These are phyloP conservation scores for Ormyrus nitidulus DNA, from an alignment of 2,888 invertebrate genomes.

Conservation along the genomic window DNA sequence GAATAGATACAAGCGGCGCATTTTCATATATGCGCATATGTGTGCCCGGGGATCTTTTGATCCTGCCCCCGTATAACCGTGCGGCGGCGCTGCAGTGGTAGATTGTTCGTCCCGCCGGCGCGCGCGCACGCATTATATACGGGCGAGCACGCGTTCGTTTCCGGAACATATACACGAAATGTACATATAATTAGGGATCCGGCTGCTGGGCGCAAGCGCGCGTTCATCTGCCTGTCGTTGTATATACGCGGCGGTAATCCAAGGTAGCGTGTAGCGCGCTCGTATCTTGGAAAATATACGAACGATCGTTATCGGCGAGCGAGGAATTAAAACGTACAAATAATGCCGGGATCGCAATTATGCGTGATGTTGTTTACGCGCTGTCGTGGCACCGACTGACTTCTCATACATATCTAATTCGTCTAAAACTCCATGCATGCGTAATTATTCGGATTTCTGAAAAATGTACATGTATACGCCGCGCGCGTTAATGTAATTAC, in stretches of 20 bases:
- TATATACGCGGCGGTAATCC: slow-evolving; percentile 13
- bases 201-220: not conserved
- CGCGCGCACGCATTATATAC: not conserved
- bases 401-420: slow-evolving; percentile 48
- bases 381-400: slow-evolving; percentile 35
- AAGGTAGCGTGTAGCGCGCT: not conserved
- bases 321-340: slow-evolving; percentile 53
- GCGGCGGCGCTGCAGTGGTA: not conserved
- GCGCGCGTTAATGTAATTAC: too few relatives aligned
- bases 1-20: slow-evolving; percentile 62
- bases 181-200: slow-evolving; percentile 6
- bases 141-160: slow-evolving; percentile 23
- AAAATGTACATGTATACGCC: too few relatives aligned
- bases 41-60: not conserved
- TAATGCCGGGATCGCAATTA: slow-evolving; percentile 40
- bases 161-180: slow-evolving; percentile 19
- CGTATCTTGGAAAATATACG: slow-evolving; percentile 33
- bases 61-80: not conserved
- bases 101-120: not conserved
- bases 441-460: slow-evolving; percentile 31
- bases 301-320: slow-evolving; percentile 40
- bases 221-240: not conserved
- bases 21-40: slow-evolving; percentile 19
- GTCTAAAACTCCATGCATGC: slow-evolving; percentile 52
- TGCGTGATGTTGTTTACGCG: slow-evolving; percentile 53